Evolutionary conservation across 2,797 vertebrate genomes (phyloP).

Genomic region (Labeo calbasu): DNA sequence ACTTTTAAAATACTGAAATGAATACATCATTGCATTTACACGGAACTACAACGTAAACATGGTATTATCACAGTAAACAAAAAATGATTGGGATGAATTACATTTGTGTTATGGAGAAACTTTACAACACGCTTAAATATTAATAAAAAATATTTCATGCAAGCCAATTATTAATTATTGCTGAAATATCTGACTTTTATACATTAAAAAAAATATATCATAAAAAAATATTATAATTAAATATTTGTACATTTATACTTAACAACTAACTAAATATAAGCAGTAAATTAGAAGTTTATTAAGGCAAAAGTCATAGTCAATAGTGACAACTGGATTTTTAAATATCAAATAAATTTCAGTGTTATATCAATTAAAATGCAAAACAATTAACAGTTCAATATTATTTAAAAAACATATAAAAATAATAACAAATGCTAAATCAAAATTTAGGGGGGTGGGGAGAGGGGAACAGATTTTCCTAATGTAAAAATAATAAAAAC

Average conservation of each 20-base stretch:
- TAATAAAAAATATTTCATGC: neutral
- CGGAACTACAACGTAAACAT: neutral
- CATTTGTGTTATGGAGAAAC: neutral
- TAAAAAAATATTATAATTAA: neutral
- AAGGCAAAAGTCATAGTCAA: too few species aligned
- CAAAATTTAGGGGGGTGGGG: neutral
- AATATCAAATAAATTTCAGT: too few species aligned
- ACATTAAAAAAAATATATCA: too few species aligned
- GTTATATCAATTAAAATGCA: too few species aligned
- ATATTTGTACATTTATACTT: neutral
- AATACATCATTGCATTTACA: neutral
- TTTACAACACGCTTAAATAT: neutral
- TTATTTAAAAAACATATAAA: too few species aligned
- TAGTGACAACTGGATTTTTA: too few species aligned
- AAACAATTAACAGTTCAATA: too few species aligned
- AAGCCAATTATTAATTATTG: neutral
- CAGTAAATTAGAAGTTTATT: too few species aligned
- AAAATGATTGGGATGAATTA: too few species aligned
- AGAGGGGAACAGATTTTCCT: neutral
- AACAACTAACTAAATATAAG: too few species aligned
- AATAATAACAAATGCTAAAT: too few species aligned
- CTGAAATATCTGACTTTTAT: neutral
- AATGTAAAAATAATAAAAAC: neutral
- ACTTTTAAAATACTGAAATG: neutral
- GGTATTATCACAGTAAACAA: neutral